Conservation (phyloP, 2,888 invertebrate species). For the Drosophila fungiperda region DNA sequence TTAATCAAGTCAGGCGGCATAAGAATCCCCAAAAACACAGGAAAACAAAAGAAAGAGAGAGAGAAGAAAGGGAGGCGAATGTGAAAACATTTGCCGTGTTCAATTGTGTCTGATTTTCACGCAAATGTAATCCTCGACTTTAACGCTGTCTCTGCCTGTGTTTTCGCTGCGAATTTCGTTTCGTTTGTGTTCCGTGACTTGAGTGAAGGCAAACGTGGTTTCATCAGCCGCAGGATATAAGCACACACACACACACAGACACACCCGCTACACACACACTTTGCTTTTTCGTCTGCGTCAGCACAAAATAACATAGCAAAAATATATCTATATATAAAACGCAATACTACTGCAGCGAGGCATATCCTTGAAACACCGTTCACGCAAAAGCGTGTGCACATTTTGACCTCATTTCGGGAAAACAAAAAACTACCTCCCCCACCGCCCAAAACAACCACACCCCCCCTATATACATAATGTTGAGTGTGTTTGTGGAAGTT, state of each 20-base stretch:
- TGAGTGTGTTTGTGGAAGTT: slow-evolving; percentile 55
- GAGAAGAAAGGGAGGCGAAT: neutral
- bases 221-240: slow-evolving; percentile 77
- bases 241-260: slow-evolving; percentile 25
- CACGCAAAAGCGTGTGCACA: slow-evolving; percentile 49
- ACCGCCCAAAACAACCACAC: too few relatives aligned
- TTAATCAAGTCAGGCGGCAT: slow-evolving; percentile 59
- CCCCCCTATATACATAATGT: neutral
- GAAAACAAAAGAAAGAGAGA: neutral
- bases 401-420: slow-evolving; percentile 75
- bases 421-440: slow-evolving; percentile 15
- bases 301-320: slow-evolving; percentile 76
- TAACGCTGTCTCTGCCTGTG: slow-evolving; percentile 26
- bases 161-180: slow-evolving; percentile 49
- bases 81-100: slow-evolving; percentile 33
- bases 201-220: slow-evolving; percentile 79
- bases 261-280: slow-evolving; percentile 2
- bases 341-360: slow-evolving; percentile 55
- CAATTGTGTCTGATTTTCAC: slow-evolving; percentile 77
- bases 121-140: slow-evolving; percentile 73
- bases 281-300: slow-evolving; percentile 64
- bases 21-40: slow-evolving; percentile 5
- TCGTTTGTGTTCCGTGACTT: slow-evolving; percentile 79
- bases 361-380: slow-evolving; percentile 64
- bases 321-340: slow-evolving; percentile 58